A percentile compares a stretch with the other conserved stretches of the same genome.
These are phyloP conservation scores for Atlantisia rogersi DNA, from an alignment of 2,113 vertebrate species.

Conservation along the genomic window DNA sequence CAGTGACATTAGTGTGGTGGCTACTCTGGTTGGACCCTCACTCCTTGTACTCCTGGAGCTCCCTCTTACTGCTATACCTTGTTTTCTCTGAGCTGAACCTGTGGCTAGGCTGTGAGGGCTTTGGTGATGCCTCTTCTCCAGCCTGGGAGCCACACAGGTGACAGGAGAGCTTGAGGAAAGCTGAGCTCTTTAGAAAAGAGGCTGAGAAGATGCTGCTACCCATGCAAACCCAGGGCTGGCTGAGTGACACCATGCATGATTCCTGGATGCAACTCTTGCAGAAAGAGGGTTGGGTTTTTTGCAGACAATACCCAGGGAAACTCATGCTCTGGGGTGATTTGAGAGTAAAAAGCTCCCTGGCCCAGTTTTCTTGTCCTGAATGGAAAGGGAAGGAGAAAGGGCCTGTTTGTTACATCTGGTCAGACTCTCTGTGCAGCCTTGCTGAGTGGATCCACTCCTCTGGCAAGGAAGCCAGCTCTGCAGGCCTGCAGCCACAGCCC, in stretches of 20 bases:
- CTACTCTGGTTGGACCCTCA: neutral
- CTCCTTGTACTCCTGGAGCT: neutral
- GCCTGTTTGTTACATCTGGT: neutral
- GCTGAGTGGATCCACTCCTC: neutral
- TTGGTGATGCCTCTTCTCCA: neutral
- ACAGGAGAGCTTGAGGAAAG: neutral
- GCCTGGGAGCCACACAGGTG: neutral
- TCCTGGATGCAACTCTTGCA: neutral
- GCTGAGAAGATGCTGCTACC: neutral
- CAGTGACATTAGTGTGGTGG: rapidly evolving
- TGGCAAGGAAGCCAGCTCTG: neutral
- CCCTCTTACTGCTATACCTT: neutral
- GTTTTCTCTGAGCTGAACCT: neutral
- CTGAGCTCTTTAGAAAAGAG: neutral
- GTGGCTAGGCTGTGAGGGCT: neutral
- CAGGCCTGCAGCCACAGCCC: neutral
- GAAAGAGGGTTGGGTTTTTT: neutral
- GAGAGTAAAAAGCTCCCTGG: neutral
- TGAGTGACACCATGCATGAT: neutral
- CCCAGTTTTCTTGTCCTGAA: neutral
- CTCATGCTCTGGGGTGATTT: neutral
- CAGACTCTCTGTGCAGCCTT: constrained; percentile 22
- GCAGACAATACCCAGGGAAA: neutral
- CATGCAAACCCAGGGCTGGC: neutral
- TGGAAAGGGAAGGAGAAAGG: neutral